phyloP scores from a whole-genome alignment of 2,797 vertebrate species.

The Sebastes vulpes region DNA sequence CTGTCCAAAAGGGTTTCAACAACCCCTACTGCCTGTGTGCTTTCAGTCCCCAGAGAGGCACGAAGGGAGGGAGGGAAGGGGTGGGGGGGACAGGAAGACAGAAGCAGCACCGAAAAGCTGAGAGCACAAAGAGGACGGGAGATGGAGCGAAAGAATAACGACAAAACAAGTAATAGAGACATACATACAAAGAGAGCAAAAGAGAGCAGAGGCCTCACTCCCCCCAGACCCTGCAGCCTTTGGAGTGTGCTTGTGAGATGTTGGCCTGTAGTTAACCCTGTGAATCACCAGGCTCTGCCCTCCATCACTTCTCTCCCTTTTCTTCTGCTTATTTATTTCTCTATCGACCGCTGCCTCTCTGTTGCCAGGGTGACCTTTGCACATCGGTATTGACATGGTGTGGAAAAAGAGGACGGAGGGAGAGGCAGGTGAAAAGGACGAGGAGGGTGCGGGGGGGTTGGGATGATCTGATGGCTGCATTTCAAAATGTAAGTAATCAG shows the following conservation, averaged over 20 bases:
- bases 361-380: conserved; percentile 84
- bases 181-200: conserved; percentile 35
- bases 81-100: background rate
- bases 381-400: conserved; percentile 78
- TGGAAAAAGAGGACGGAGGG: conserved; percentile 70
- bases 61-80: background rate
- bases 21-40: conserved; percentile 29
- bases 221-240: conserved; percentile 55
- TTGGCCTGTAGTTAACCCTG: conserved; percentile 79
- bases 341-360: conserved; percentile 75
- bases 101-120: conserved; percentile 10
- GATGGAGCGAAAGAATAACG: conserved; percentile 24
- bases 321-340: conserved; percentile 81
- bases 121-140: conserved; percentile 16
- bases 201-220: conserved; percentile 35
- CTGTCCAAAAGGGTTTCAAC: conserved; percentile 57
- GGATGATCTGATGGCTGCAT: conserved; percentile 41
- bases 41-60: conserved; percentile 34
- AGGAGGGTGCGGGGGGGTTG: conserved; percentile 35
- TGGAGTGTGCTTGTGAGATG: conserved; percentile 65
- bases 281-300: conserved; percentile 70
- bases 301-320: conserved; percentile 71
- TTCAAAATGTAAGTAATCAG: conserved; percentile 60
- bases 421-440: conserved; percentile 72
- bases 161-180: conserved; percentile 37